These are phyloP conservation scores for Alloplasta piceator DNA, from an alignment of 2,888 invertebrate genomes.

Conservation along the genomic window DNA sequence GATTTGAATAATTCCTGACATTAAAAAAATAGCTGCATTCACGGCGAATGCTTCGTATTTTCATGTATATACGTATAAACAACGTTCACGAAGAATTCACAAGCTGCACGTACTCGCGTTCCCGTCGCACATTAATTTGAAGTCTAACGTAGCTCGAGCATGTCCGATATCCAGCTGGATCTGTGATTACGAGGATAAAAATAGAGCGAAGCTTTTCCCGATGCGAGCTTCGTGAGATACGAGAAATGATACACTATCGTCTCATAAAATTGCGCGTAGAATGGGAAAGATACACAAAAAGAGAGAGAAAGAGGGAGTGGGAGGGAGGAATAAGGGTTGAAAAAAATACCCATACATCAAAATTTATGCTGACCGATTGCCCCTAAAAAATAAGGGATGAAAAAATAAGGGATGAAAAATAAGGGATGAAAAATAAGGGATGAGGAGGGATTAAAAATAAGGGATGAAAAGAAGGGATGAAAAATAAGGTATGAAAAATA, in stretches of 20 bases:
- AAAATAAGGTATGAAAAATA: no score
- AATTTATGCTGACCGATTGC: slow-evolving; percentile 16
- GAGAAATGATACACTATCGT: slow-evolving; percentile 34
- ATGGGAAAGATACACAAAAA: slow-evolving; percentile 22
- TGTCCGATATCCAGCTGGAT: slow-evolving; percentile 53
- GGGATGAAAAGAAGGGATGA: no score
- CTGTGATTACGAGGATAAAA: slow-evolving; percentile 58
- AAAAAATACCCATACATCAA: not conserved
- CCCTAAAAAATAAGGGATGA: slow-evolving; percentile 5
- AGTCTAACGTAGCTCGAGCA: slow-evolving; percentile 42
- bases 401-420: not conserved
- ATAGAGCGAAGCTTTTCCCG: slow-evolving; percentile 25
- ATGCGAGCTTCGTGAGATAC: slow-evolving; percentile 24
- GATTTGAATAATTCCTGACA: no score
- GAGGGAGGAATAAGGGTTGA: no score
- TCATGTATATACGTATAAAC: no score
- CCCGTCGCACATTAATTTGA: slow-evolving; percentile 42
- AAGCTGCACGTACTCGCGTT: slow-evolving; percentile 32
- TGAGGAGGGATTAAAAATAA: no score
- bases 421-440: no score
- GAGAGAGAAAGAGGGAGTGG: not conserved
- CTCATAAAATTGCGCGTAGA: slow-evolving; percentile 28
- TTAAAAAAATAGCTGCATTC: slow-evolving; percentile 8
- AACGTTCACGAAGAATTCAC: slow-evolving; percentile 3
- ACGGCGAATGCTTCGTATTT: slow-evolving; percentile 1